phyloP scores from a whole-genome alignment of 2,888 invertebrate genomes.

The Tinea pellionella region DNA sequence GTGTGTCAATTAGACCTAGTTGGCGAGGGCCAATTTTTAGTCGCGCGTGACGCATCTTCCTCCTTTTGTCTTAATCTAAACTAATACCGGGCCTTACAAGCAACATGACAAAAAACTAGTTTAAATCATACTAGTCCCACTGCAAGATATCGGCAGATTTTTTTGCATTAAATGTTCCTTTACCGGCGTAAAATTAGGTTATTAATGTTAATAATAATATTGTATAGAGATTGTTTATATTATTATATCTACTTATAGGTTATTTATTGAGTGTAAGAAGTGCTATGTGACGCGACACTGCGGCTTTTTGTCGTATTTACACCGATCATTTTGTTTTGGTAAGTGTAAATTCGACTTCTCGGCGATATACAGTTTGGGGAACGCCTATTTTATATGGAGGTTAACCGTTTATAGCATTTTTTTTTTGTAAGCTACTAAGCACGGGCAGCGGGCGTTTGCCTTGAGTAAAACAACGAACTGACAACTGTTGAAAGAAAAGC shows the following conservation, averaged over 20 bases:
- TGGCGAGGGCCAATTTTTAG: too few species aligned
- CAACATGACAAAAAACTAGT: conserved; percentile 32
- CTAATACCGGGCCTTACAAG: conserved; percentile 52
- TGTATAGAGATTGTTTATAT: conserved; percentile 25
- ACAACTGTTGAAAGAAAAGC: too few species aligned
- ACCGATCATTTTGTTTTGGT: not conserved
- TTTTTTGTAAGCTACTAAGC: not conserved
- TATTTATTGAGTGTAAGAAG: not conserved
- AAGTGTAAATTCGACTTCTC: not conserved
- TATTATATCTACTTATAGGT: not conserved
- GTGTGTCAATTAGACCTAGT: too few species aligned
- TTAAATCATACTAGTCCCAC: conserved; percentile 57
- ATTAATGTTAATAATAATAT: conserved; percentile 47
- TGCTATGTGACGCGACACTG: not conserved
- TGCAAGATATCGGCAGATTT: conserved; percentile 57
- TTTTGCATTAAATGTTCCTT: conserved; percentile 63
- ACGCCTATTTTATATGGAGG: not conserved
- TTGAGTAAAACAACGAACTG: too few species aligned
- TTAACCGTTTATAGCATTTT: not conserved
- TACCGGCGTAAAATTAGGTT: conserved; percentile 59
- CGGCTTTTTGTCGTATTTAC: not conserved
- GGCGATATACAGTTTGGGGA: not conserved
- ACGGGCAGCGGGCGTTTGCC: too few species aligned
- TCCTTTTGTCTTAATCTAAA: too few species aligned
- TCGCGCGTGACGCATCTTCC: too few species aligned